These are phyloP conservation scores for Melolontha melolontha DNA, from an alignment of 2,888 invertebrate species.

Conservation along the genomic window DNA sequence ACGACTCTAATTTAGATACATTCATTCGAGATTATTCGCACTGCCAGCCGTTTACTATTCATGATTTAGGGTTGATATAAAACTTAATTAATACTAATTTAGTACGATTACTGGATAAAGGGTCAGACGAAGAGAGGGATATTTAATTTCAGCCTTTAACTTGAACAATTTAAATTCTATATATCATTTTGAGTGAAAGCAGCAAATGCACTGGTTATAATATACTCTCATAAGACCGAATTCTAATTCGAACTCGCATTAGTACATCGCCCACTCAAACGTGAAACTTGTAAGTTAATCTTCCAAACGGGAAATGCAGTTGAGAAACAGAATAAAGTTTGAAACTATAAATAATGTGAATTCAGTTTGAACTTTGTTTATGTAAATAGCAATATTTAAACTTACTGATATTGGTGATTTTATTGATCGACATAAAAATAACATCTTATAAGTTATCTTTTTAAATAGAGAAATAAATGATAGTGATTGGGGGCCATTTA, in stretches of 20 bases:
- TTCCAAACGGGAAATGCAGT: conserved; percentile 19
- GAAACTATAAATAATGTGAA: background rate
- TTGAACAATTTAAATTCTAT: conserved; percentile 12
- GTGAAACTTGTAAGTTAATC: conserved; percentile 21
- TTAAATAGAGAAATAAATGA: too few species aligned
- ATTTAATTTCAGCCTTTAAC: conserved; percentile 17
- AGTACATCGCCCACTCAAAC: conserved; percentile 6
- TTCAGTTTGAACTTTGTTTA: too few species aligned
- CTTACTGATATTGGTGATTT: too few species aligned
- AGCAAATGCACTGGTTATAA: background rate
- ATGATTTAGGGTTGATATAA: conserved; percentile 13
- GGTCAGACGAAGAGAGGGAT: background rate
- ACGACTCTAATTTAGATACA: background rate
- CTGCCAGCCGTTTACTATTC: background rate
- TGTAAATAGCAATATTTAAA: too few species aligned
- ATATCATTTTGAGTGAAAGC: conserved; percentile 6
- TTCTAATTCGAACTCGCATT: background rate
- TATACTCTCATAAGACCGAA: background rate
- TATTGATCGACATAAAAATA: too few species aligned
- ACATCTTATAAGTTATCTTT: too few species aligned
- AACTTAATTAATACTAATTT: conserved; percentile 24
- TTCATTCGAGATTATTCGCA: conserved; percentile 3
- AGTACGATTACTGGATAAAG: background rate
- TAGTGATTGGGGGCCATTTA: too few species aligned
- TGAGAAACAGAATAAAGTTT: conserved; percentile 23